phyloP scores from a whole-genome alignment of 1,140 invertebrate species.

The Drosophila yakuba region DNA sequence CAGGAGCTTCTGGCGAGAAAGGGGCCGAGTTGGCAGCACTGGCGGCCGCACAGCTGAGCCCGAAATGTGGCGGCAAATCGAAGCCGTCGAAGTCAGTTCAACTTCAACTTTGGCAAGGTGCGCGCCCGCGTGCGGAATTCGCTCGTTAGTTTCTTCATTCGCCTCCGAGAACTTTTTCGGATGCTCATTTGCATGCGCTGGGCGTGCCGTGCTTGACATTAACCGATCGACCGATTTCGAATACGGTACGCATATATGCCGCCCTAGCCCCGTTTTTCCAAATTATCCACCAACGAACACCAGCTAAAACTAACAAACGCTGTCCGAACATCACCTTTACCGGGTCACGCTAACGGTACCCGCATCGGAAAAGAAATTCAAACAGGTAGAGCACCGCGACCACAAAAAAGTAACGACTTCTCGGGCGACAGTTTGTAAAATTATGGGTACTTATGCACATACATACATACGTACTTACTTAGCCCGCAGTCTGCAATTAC shows the following conservation, averaged over 20 bases:
- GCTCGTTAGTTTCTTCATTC: conserved; percentile 7
- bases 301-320: conserved; percentile 8
- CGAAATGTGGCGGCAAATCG: conserved; percentile 43
- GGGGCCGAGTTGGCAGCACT: background rate
- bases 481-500: background rate
- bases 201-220: conserved; percentile 30
- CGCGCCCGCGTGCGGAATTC: conserved; percentile 28
- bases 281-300: conserved; percentile 1
- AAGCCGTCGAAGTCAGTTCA: conserved; percentile 25
- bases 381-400: conserved; percentile 33
- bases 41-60: conserved; percentile 14
- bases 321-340: conserved; percentile 47
- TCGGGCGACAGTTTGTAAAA: conserved; percentile 57
- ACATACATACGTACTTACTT: too few relatives aligned
- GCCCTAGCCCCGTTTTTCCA: conserved; percentile 9
- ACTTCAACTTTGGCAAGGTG: conserved; percentile 38
- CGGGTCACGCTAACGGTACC: conserved; percentile 75
- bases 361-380: conserved; percentile 70
- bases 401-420: conserved; percentile 34
- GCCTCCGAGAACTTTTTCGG: conserved; percentile 37
- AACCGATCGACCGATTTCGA: conserved; percentile 16
- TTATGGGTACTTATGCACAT: conserved; percentile 48
- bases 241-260: conserved; percentile 15
- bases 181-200: conserved; percentile 36
- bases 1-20: background rate